Base-by-base conservation (phyloP, 2,888 invertebrate species). In the Margaritifera margaritifera region DNA sequence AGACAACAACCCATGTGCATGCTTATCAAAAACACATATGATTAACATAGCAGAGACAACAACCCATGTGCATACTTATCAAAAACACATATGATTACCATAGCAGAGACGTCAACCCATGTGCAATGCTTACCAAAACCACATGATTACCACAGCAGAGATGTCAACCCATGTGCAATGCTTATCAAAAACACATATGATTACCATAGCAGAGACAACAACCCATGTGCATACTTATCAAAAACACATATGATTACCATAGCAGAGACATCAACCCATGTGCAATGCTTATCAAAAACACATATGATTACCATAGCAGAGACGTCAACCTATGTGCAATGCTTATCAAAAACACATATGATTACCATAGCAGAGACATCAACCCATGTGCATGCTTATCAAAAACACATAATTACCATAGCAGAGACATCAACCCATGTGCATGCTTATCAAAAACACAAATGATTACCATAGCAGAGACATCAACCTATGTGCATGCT, bases 71-170 rank as follows among this genome's bases (percentile, higher is more conserved):
- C 15, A 42, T 42, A 42, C 15, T 15, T 42, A 42, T 31, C 31
- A 31, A 66, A 72, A 69, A 66, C n/a, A 69, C 31, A 59, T 20
- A 67, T 22, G 27, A 25, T 20, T 19, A 68, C 19, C 15, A 42
- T 15, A 42, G 11, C 42, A 42, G 15, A 15, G 42, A 42, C 15
- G 42, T 42, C 42, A 42, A 3, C 42, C 11, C 11, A 15, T 2
- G 42, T 11, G 2, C 15, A 42, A n/a, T 42, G 15, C 15, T 15
- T 42, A 42, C 8, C 31, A 31, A 31, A 8, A n/a, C n/a, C n/a
- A n/a, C n/a, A 67, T 22, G 27, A 25, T 20, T 19, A 68, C 19
- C 15, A 42, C 42, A 42, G 11, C 42, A 42, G 15, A 15, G 42
- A 42, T 42, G 42, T 42, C 42, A 42, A 3, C 42, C 11, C 11